These are phyloP conservation scores for Agrochola litura DNA, from an alignment of 2,888 invertebrate species.

Conservation along the genomic window DNA sequence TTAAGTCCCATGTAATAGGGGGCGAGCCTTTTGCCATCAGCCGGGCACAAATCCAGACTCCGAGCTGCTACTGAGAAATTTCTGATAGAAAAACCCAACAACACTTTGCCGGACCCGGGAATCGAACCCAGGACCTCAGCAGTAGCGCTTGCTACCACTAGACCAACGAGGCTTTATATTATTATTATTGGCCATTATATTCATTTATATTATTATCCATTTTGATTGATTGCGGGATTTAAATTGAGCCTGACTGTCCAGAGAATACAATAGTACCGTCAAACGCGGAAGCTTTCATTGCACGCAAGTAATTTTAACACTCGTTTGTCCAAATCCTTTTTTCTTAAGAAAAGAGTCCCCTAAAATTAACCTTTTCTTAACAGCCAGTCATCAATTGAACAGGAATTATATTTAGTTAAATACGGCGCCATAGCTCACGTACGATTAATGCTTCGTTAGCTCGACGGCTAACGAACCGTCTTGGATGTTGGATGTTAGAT, in stretches of 20 bases:
- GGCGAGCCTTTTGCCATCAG: too few species aligned
- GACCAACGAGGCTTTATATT: too few species aligned
- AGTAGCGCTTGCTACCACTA: too few species aligned
- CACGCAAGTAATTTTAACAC: neutral
- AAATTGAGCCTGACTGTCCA: neutral
- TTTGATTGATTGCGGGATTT: neutral
- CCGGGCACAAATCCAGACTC: too few species aligned
- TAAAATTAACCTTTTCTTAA: conserved; percentile 27
- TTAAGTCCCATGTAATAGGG: too few species aligned
- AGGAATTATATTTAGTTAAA: conserved; percentile 51
- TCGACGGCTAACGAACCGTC: conserved; percentile 60
- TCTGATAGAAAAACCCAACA: too few species aligned
- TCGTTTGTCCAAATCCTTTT: neutral
- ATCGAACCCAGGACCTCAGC: too few species aligned
- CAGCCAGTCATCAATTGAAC: conserved; percentile 25
- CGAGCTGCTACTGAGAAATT: too few species aligned
- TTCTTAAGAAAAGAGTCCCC: neutral
- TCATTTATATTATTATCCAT: too few species aligned
- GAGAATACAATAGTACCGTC: neutral
- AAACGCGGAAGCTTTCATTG: neutral
- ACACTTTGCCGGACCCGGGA: too few species aligned
- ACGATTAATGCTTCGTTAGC: conserved; percentile 58
- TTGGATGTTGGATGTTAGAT: conserved; percentile 28
- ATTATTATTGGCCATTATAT: too few species aligned
- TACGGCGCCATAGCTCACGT: conserved; percentile 57